Base-by-base conservation (phyloP, 2,797 vertebrate species). In the Dendrocincla tyrannina region DNA sequence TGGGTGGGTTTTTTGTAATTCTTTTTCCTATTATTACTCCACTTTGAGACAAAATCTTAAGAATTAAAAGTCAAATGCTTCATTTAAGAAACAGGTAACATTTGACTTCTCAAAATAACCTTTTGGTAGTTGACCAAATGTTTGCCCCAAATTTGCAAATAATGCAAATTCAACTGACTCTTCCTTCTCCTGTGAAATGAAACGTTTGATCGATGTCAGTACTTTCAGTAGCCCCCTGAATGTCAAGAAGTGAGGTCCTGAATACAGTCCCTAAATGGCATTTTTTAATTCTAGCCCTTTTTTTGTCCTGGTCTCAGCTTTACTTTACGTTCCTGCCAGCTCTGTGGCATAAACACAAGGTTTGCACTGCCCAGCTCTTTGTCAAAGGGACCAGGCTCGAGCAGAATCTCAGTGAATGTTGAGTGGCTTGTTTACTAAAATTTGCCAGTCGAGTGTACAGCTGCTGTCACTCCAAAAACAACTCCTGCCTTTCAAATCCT, bases 371-470 rank as follows among this genome's bases (percentile, higher is more conserved):
- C 67, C 76, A 80, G 30, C 76, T 88, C 79, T 10, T 68, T 83
- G 89, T 32, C 67, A 33, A 85, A 85, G 77, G 37, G 44, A 17
- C 37, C 44, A 80, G 44, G 68, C 85, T 91, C 37, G 5, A 88
- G 73, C 52, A 84, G 79, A 83, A 77, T 89, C 56, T 46, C 49
- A 70, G 64, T 75, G 85, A 84, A 41, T 3, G 8, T 5, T 81
- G 85, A 94, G 88, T 88, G 83, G 66, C 76, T 93, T 93, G 85
- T 93, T 95, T 91, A 95, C 88, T 78, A 75, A 89, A 83, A 92
- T 93, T 85, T 76, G n/a, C 73, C 53, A 8, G 14, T 50, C 64
- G 62, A n/a, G 53, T 75, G 24, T 50, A 83, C 27, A 23, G 76
- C 69, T 93, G 58, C 62, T 90, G 79, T 88, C 79, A 78, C 62